Evolutionary conservation across 2,888 invertebrate species (phyloP), one percentile per base, ranked within the genome.

Genomic region (Hyppa rectilinea): DNA sequence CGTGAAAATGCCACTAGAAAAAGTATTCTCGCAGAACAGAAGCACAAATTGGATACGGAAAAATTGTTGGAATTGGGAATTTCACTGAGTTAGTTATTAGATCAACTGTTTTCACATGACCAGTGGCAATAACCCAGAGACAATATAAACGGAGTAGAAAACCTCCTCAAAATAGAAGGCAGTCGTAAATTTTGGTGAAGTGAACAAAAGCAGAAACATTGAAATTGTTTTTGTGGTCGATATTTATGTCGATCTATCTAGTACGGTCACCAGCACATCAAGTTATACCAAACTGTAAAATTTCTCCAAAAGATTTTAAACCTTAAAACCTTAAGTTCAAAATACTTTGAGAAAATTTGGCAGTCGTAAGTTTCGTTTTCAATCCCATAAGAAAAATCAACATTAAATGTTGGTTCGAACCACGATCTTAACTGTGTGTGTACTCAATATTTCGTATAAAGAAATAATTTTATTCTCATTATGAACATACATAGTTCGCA

Each of bases 171-270:
- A 36, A 56, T 70, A 70, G 55, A 47, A 47, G 53, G 2, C 34
- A 20, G 47, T 36, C 47, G 53, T 67, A 53, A 45, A 76, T 40
- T 55, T 75, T 23, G 4, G 29, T 31, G 38, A 70, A n/a, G 43
- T 36, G 38, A 66, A 75, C n/a, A 52, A 31, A 75, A 67, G 67
- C 50, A 73, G 31, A 75, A 67, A 75, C 50, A 73, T 62, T 55
- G 56, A 55, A 23, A 31, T 75, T 23, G 36, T 36, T 52, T 64
- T 64, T 58, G 29, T 7, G 23, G 20, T 29, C 23, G 1, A 2
- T 31, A 47, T 31, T 17, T 12, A 23, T 34, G 5, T n/a, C 12
- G n/a, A 29, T 38, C 23, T 26, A n/a, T n/a, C 7, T 17, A 38
- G 17, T 20, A 20, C n/a, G n/a, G n/a, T n/a, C n/a, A n/a, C n/a